Evolutionary conservation across 2,888 invertebrate genomes (phyloP).

Genomic region (Tromatobia lineatoria): DNA sequence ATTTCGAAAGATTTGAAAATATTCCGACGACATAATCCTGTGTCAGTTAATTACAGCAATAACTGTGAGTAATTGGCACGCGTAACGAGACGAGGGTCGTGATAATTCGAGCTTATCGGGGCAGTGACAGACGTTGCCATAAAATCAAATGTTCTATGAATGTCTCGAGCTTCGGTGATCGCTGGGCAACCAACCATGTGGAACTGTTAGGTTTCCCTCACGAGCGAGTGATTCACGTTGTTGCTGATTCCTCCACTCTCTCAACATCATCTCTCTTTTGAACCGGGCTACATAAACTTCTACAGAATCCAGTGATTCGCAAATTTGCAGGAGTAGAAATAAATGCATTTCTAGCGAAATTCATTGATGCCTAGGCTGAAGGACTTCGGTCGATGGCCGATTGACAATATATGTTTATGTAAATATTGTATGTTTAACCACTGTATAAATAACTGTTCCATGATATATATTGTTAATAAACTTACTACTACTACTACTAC

Average conservation of each 20-base stretch:
- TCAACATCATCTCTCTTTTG: background rate
- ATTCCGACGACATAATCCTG: background rate
- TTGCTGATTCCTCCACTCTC: background rate
- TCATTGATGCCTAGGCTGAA: too few relatives aligned
- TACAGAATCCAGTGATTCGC: background rate
- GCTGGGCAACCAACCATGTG: constrained; percentile 16
- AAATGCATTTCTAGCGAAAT: background rate
- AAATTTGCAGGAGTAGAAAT: background rate
- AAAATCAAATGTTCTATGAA: constrained; percentile 28
- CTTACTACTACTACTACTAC: too few relatives aligned
- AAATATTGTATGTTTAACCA: too few relatives aligned
- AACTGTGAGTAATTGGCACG: constrained; percentile 33
- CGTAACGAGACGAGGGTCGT: constrained; percentile 28
- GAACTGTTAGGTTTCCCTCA: constrained; percentile 26
- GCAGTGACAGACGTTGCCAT: background rate
- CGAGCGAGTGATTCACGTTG: constrained; percentile 19
- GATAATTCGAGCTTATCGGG: constrained; percentile 10
- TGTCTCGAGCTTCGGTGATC: constrained; percentile 22
- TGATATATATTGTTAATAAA: too few relatives aligned
- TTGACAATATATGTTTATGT: too few relatives aligned
- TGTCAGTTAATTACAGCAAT: background rate
- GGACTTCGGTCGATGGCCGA: too few relatives aligned
- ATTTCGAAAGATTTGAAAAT: background rate
- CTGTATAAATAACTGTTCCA: too few relatives aligned
- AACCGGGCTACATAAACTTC: background rate